These are phyloP conservation scores for Nesometra sesokonis DNA, from an alignment of 35 echinoderm and acorn worm species.

Conservation along the genomic window DNA sequence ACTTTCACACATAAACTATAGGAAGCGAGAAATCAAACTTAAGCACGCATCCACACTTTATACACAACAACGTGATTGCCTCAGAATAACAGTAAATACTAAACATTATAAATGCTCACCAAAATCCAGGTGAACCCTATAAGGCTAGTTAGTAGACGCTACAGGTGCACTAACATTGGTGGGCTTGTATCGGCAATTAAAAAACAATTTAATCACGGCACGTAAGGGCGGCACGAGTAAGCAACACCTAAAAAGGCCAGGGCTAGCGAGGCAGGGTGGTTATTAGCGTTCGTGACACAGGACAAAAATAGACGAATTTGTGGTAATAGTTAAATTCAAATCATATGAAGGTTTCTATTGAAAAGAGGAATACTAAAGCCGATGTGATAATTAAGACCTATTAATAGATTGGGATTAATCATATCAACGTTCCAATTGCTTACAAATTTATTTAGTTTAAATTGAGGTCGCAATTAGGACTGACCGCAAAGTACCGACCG, in stretches of 20 bases:
- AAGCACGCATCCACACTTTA: neutral
- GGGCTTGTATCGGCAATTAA: neutral
- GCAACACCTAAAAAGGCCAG: neutral
- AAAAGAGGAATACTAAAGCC: neutral
- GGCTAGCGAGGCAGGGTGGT: neutral
- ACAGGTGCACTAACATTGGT: neutral
- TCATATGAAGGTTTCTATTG: neutral
- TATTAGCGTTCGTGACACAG: neutral
- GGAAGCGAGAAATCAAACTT: neutral
- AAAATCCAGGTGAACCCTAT: neutral
- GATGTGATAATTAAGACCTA: too few relatives aligned
- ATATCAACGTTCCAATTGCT: too few relatives aligned
- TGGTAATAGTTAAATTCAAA: neutral
- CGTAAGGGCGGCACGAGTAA: neutral
- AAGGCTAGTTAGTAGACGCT: neutral
- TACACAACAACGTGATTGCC: neutral
- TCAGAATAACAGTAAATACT: too few relatives aligned
- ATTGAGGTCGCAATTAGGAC: too few relatives aligned
- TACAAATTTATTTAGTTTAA: too few relatives aligned
- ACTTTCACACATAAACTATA: neutral
- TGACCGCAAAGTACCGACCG: too few relatives aligned
- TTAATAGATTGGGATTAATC: too few relatives aligned
- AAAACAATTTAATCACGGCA: neutral
- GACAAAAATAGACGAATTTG: neutral
- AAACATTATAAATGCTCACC: too few relatives aligned